phyloP scores from a whole-genome alignment of 2,888 invertebrate species.

The Pycnomerus fuliginosus region DNA sequence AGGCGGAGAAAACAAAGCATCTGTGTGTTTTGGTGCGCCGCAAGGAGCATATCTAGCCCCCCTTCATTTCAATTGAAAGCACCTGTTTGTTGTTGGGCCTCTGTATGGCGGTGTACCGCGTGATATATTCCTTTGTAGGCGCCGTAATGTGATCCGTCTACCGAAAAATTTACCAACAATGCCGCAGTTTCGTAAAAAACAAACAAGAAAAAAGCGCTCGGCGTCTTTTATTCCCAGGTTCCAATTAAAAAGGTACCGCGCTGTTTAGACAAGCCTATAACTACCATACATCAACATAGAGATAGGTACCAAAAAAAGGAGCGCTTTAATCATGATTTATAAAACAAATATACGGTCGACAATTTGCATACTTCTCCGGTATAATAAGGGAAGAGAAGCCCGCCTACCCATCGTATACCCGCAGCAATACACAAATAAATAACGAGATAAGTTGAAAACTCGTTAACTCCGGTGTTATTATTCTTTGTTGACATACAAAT shows the following conservation, averaged over 20 bases:
- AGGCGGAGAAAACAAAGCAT: no score
- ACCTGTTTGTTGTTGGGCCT: constrained; percentile 7
- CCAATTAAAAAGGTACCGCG: constrained; percentile 15
- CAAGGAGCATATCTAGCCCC: constrained; percentile 2
- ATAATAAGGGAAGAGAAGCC: constrained; percentile 30
- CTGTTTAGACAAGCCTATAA: constrained; percentile 20
- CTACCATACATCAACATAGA: constrained; percentile 18
- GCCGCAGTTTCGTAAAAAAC: constrained; percentile 14
- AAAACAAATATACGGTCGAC: constrained; percentile 39
- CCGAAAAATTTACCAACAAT: constrained; percentile 19
- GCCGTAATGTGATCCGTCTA: constrained; percentile 17
- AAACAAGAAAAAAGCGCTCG: constrained; percentile 4
- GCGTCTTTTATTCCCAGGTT: background rate
- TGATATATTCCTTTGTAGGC: constrained; percentile 13
- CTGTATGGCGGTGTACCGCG: constrained; percentile 5
- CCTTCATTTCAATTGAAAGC: constrained; percentile 5
- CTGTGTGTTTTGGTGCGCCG: no score
- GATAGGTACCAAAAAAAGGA: constrained; percentile 15
- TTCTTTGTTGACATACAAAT: constrained; percentile 54
- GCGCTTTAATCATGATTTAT: constrained; percentile 37
- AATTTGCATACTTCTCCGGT: constrained; percentile 39
- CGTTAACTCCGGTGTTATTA: constrained; percentile 51
- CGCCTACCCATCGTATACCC: constrained; percentile 29
- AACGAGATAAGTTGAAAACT: constrained; percentile 50
- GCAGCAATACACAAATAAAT: constrained; percentile 45